Evolutionary conservation across 2,888 invertebrate species (phyloP).

Genomic region (Epiblema foenella): DNA sequence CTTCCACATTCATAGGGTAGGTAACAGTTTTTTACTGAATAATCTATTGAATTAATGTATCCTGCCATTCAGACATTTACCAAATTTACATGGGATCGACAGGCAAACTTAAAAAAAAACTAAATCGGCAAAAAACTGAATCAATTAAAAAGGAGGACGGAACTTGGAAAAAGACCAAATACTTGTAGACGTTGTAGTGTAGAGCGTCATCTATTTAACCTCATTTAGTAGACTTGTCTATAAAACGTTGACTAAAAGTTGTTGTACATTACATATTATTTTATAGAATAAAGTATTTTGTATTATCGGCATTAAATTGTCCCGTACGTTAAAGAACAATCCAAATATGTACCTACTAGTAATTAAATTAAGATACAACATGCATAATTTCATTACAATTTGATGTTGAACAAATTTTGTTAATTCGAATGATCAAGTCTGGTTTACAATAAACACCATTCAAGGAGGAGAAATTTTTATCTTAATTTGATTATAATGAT

Average conservation of each 20-base stretch:
- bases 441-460: conserved; percentile 1
- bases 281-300: no score
- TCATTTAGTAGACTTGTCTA: not conserved
- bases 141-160: conserved; percentile 2
- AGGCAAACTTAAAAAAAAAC: not conserved
- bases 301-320: not conserved
- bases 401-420: not conserved
- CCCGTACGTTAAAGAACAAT: not conserved
- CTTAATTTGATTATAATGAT: conserved; percentile 40
- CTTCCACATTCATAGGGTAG: not conserved
- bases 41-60: conserved; percentile 6
- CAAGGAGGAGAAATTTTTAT: conserved; percentile 25
- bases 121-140: conserved; percentile 11
- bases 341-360: not conserved
- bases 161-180: not conserved
- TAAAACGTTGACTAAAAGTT: not conserved
- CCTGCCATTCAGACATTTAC: not conserved
- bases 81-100: conserved; percentile 10
- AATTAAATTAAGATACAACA: conserved; percentile 8
- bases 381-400: not conserved
- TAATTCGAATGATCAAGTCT: not conserved
- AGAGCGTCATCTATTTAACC: not conserved
- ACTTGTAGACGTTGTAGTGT: no score
- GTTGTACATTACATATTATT: not conserved
- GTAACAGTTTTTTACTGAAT: conserved; percentile 4